Percentiles rank a stretch among this genome's conserved stretches.
phyloP scores from a whole-genome alignment of 2,113 vertebrate species.

The Myotis brandtii region DNA sequence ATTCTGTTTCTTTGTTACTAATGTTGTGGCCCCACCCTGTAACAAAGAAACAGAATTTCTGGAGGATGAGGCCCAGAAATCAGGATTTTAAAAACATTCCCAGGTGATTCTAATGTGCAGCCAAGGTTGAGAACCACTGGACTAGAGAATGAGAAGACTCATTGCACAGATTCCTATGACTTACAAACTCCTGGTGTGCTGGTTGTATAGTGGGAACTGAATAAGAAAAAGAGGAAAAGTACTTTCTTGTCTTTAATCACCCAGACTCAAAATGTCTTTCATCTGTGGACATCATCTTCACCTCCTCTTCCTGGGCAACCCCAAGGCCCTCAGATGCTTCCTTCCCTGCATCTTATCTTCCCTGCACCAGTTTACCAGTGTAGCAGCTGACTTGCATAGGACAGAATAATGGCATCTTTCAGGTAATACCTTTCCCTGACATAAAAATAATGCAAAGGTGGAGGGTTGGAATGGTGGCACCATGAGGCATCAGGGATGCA shows the following conservation, averaged over 20 bases:
- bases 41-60: too few relatives aligned
- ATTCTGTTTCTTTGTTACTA: too few relatives aligned
- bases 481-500: too few relatives aligned
- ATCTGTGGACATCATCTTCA: background rate
- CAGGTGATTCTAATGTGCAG: too few relatives aligned
- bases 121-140: too few relatives aligned
- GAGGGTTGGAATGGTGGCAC: background rate
- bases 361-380: background rate
- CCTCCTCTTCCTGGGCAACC: background rate
- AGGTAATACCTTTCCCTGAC: background rate
- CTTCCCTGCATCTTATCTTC: background rate
- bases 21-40: too few relatives aligned
- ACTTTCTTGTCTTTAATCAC: background rate
- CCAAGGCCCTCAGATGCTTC: background rate
- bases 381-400: background rate
- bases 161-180: background rate
- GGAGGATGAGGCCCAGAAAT: too few relatives aligned
- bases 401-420: background rate
- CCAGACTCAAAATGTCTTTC: background rate
- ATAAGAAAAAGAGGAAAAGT: background rate
- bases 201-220: background rate
- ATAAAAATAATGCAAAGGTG: background rate
- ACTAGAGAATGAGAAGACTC: background rate
- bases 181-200: background rate
- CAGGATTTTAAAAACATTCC: too few relatives aligned